Base-by-base conservation (phyloP, 2,888 invertebrate genomes). In the Agrilus mali region DNA sequence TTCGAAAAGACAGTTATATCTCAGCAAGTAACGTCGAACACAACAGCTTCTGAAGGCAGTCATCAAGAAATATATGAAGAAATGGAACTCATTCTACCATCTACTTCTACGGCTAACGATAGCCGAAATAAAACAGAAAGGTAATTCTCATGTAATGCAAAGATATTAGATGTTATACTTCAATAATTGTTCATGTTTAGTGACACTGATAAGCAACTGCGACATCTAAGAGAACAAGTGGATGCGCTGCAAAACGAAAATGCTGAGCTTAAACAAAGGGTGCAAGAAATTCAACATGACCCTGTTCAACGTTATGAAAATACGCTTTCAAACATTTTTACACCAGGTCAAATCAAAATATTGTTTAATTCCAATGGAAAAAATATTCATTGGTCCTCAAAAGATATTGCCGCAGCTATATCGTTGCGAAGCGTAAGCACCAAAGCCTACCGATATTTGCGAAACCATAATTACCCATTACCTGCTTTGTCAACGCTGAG, bases 401-500 rank as follows among this genome's bases (percentile, higher is more conserved):
- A 45, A 17, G 50, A 48, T 37, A 48, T 50, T 36, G 33, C 44
- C 16, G 42, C 40, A 33, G 46, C 50, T 34, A 39, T 50, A 31
- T 46, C 47, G 7, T 37, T 50, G 14, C 42, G 47, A 17, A 43
- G 42, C 38, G 42, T 49, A 14, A 49, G 47, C 36, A 36, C 46
- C 14, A 49, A 46, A 36, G 46, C 47, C 14, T 50, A 48, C 37
- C 36, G 50, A 42, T 50, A 41, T 33, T 40, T 49, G 37, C 15
- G 40, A 20, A 36, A 35, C 17, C 32, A 13, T 41, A 40, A 34
- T 15, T 47, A 38, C 36, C 51, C 49, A 36, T 35, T 50, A 16
- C 51, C 51, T 38, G 47, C 46, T 4, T 35, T 44, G 36, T 48
- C 43, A 8, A 51, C 47, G 14, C 41, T 47, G 27, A 36, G 47